Evolutionary conservation across 1,140 invertebrate genomes (phyloP).

Genomic region (Sinonovacula constricta): DNA sequence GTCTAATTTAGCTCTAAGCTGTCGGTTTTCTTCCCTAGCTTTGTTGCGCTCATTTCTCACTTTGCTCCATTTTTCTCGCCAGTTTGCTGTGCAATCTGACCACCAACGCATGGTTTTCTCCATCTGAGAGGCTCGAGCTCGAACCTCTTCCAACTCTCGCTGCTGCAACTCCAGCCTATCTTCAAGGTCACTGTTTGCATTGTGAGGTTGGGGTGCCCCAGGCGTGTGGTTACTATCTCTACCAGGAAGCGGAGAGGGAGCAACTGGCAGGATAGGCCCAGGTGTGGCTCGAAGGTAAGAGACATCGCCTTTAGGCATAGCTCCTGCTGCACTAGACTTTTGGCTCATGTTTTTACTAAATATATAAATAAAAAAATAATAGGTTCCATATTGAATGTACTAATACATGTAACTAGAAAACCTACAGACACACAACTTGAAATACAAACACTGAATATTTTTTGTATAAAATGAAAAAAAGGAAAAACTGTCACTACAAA

Average conservation of each 20-base stretch:
- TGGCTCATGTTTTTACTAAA: too few species aligned
- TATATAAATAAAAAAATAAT: too few species aligned
- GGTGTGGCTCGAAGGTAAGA: constrained; percentile 39
- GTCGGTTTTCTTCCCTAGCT: constrained; percentile 91
- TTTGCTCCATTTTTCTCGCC: constrained; percentile 98
- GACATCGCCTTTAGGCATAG: constrained; percentile 44
- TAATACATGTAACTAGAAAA: too few species aligned
- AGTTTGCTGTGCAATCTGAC: constrained; percentile 94
- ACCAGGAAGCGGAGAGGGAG: constrained; percentile 21
- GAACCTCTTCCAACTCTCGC: constrained; percentile 92
- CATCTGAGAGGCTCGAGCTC: constrained; percentile 95
- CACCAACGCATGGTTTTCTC: constrained; percentile 99
- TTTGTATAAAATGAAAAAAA: too few species aligned
- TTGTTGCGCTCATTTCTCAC: constrained; percentile 81
- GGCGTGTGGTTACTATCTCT: constrained; percentile 25
- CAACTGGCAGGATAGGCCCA: constrained; percentile 28
- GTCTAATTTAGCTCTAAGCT: constrained; percentile 89
- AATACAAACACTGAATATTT: too few species aligned
- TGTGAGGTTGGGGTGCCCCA: constrained; percentile 22
- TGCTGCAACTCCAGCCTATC: constrained; percentile 42
- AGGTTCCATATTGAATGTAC: too few species aligned
- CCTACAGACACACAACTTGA: too few species aligned
- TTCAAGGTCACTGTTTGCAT: constrained; percentile 42
- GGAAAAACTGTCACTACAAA: too few species aligned
- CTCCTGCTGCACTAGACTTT: constrained; percentile 10